These are phyloP conservation scores for Drosophila arizonae DNA, from an alignment of 1,140 invertebrate species.

Conservation along the genomic window DNA sequence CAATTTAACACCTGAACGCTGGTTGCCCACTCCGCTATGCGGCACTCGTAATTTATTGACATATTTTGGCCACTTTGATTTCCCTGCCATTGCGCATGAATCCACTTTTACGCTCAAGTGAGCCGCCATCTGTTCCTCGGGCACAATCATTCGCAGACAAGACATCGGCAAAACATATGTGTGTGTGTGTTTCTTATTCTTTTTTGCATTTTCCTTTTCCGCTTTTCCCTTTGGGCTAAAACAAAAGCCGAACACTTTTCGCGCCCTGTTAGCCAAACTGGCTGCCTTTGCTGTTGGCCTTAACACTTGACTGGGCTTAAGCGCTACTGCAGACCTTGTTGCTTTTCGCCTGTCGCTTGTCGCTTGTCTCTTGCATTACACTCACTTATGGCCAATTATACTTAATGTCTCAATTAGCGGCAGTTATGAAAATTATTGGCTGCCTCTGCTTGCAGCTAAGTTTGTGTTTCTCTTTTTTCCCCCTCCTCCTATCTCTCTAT, in stretches of 20 bases:
- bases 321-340: slow-evolving; percentile 26
- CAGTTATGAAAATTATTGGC: slow-evolving; percentile 81
- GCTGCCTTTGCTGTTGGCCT: slow-evolving; percentile 38
- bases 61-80: slow-evolving; percentile 67
- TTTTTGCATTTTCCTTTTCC: slow-evolving; percentile 14
- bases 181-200: background rate
- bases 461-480: slow-evolving; percentile 5
- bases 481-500: background rate
- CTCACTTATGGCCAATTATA: slow-evolving; percentile 74
- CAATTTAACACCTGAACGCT: slow-evolving; percentile 74
- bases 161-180: slow-evolving; percentile 21
- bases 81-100: slow-evolving; percentile 40
- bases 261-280: slow-evolving; percentile 46
- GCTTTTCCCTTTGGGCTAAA: slow-evolving; percentile 32
- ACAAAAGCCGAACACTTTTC: slow-evolving; percentile 26
- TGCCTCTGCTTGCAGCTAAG: slow-evolving; percentile 39
- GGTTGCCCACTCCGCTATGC: slow-evolving; percentile 36
- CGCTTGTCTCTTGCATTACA: slow-evolving; percentile 62
- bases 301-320: slow-evolving; percentile 66
- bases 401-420: slow-evolving; percentile 78
- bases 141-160: slow-evolving; percentile 47
- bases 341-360: background rate
- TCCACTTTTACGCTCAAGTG: slow-evolving; percentile 63
- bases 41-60: slow-evolving; percentile 67
- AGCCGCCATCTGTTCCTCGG: slow-evolving; percentile 48